Conservation (phyloP, 2,888 invertebrate genomes). For the Apamea anceps region DNA sequence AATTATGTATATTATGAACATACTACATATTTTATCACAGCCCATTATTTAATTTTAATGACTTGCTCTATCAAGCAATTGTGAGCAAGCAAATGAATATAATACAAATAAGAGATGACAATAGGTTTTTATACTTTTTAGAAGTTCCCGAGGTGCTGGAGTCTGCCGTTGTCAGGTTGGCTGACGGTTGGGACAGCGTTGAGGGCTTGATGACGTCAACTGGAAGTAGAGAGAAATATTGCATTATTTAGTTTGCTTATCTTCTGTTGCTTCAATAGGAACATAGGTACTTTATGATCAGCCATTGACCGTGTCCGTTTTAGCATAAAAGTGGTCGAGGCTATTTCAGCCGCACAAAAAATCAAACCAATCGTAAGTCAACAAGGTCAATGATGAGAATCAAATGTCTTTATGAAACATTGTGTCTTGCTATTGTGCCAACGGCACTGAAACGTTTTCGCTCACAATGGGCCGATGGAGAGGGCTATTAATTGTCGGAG, state of each 20-base stretch:
- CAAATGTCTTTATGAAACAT: background rate
- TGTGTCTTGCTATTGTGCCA: background rate
- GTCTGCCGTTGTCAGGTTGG: conserved; percentile 80
- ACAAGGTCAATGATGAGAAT: conserved; percentile 16
- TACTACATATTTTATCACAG: conserved; percentile 84
- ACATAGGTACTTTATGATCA: conserved; percentile 22
- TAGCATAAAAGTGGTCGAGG: conserved; percentile 27
- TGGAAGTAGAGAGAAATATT: conserved; percentile 71
- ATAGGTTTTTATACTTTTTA: conserved; percentile 55
- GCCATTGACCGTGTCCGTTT: conserved; percentile 21
- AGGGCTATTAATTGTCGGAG: background rate
- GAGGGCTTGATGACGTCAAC: conserved; percentile 85
- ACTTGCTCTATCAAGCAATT: conserved; percentile 78
- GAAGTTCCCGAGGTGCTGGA: conserved; percentile 76
- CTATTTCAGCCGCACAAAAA: conserved; percentile 26
- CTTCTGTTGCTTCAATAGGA: background rate
- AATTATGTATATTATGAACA: conserved; percentile 73
- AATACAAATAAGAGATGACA: conserved; percentile 68
- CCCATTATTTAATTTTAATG: conserved; percentile 80
- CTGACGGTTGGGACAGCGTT: conserved; percentile 77
- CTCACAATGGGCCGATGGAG: background rate
- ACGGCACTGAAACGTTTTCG: background rate
- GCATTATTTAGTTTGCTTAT: conserved; percentile 25
- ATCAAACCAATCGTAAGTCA: background rate
- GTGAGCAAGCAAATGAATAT: conserved; percentile 72